phyloP scores from a whole-genome alignment of 2,113 vertebrate genomes.

The Pterophyllum scalare region DNA sequence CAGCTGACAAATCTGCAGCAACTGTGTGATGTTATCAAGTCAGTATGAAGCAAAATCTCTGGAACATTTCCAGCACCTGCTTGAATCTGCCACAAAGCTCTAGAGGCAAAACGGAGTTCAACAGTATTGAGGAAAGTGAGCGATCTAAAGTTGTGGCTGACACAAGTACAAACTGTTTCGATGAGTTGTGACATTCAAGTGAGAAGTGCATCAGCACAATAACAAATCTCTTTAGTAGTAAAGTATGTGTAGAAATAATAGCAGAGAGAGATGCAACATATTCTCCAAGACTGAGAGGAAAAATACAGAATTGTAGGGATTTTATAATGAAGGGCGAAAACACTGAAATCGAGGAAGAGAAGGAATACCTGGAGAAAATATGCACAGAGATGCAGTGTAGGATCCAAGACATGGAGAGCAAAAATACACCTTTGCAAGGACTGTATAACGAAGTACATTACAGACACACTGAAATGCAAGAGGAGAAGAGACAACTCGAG shows the following conservation, averaged over 20 bases:
- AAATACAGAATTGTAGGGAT: background rate
- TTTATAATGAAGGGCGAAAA: background rate
- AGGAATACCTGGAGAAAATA: background rate
- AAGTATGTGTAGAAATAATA: background rate
- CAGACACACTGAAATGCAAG: background rate
- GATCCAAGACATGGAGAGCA: background rate
- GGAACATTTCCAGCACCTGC: too few species aligned
- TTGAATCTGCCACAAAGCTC: too few species aligned
- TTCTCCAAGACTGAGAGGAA: background rate
- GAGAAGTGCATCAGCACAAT: background rate
- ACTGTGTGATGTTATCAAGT: too few species aligned
- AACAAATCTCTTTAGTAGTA: too few species aligned
- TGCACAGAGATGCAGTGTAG: background rate
- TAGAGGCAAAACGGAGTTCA: too few species aligned
- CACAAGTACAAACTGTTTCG: too few species aligned
- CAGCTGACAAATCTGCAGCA: too few species aligned
- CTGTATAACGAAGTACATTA: background rate
- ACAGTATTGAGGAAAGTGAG: too few species aligned
- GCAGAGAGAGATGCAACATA: background rate
- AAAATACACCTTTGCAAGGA: background rate
- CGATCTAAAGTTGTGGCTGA: too few species aligned
- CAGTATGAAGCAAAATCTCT: too few species aligned
- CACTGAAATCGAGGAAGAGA: background rate
- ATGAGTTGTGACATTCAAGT: background rate
- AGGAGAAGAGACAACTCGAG: background rate